Percentiles rank a stretch among this genome's conserved stretches.
These are phyloP conservation scores for Oceanites oceanicus DNA, from an alignment of 2,113 vertebrate genomes.

Conservation along the genomic window DNA sequence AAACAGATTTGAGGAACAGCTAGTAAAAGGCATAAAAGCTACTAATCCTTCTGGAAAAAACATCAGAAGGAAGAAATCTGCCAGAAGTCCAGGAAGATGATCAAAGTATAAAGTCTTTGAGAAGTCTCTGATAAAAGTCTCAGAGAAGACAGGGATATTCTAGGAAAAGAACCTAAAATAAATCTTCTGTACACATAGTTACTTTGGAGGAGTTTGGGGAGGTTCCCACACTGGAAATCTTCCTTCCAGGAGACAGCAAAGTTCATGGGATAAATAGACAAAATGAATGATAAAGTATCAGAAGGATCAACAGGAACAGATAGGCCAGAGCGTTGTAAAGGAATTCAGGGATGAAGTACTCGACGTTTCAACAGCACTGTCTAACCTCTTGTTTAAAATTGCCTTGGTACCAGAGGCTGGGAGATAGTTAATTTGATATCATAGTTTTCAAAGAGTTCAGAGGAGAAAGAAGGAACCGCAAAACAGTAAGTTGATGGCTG, in stretches of 20 bases:
- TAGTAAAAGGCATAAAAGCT: not conserved
- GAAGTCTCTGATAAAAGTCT: not conserved
- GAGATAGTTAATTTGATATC: not conserved
- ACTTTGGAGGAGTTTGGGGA: not conserved
- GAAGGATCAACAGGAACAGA: not conserved
- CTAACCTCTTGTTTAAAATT: not conserved
- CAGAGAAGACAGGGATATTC: not conserved
- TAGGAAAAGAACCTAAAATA: not conserved
- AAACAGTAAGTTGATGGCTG: not conserved
- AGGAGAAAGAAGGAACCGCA: not conserved
- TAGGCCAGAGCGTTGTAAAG: not conserved
- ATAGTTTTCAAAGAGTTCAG: not conserved
- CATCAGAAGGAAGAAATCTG: slow-evolving; percentile 9
- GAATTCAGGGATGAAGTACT: not conserved
- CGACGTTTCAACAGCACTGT: not conserved
- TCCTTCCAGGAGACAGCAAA: not conserved
- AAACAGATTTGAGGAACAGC: not conserved
- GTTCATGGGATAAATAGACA: not conserved
- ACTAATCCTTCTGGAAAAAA: slow-evolving; percentile 23
- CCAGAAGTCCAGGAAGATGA: not conserved
- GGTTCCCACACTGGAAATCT: not conserved
- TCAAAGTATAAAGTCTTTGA: slow-evolving; percentile 6
- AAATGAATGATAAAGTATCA: not conserved
- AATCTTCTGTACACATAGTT: not conserved
- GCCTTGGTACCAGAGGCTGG: not conserved